Evolutionary conservation across 2,797 vertebrate genomes (phyloP), one percentile per base, ranked within the genome.

Genomic region (Anguilla megastoma): DNA sequence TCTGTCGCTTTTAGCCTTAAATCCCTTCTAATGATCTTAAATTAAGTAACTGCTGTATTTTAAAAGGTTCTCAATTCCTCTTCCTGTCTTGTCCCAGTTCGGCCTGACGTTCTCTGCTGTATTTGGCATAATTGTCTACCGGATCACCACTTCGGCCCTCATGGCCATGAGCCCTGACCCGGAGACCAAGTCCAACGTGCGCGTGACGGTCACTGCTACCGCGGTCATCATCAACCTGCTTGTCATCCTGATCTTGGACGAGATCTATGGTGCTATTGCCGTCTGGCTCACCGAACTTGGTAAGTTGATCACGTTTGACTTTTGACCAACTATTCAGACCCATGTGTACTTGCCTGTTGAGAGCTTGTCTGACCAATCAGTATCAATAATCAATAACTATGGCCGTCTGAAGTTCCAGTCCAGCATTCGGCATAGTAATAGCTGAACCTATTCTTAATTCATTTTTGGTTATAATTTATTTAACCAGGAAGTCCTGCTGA

Each of bases 211-310:
- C 90, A 97, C 98, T 0, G 97, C 98, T 1, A 99, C 98, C 0
- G 98, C 98, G 0, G 98, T 99, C 94, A 96, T 99, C 96, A 98
- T 99, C 91, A 99, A 99, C 95, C 95, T 99, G 0, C 95, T 99
- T 86, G 97, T 99, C 86, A 99, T 99, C 91, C 98, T 99, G 86
- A 97, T 99, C 91, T 95, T 99, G 2, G 98, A 99, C 1, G 98
- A 99, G 92, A 99, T 99, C 93, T 99, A 99, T 0, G 98, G 98
- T 0, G 94, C 94, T 0, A 98, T 99, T 90, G 98, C 98, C 52
- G 94, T 97, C 80, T 98, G 98, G 98, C 96, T 99, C 87, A 99
- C 98, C 0, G 97, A 99, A 94, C 97, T 99, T 10, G 98, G 98
- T 99, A 66, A 88, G 87, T 18, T 84, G 50, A 56, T 9, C 24